Percentiles rank a stretch among this genome's conserved stretches.
Evolutionary conservation across 2,888 invertebrate genomes (phyloP).

Genomic region (Archaeoteleia sp.): DNA sequence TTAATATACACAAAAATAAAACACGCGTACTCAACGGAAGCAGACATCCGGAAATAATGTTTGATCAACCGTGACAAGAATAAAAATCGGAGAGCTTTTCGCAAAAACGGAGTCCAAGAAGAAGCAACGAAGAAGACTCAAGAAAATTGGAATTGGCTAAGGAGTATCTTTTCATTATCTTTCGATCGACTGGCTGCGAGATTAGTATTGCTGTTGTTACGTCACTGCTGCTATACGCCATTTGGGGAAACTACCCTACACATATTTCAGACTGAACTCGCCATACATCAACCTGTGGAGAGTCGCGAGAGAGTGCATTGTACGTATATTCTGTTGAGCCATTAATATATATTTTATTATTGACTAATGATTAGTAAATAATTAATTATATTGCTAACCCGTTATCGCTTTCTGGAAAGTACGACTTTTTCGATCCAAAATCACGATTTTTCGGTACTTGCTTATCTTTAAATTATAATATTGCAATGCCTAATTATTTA

Average conservation of each 20-base stretch:
- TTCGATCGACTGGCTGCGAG: slow-evolving; percentile 2
- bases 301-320: slow-evolving; percentile 76
- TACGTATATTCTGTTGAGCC: slow-evolving; percentile 71
- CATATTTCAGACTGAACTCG: slow-evolving; percentile 65
- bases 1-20: too few relatives aligned
- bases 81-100: slow-evolving; percentile 5
- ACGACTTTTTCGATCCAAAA: too few relatives aligned
- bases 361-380: too few relatives aligned
- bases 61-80: slow-evolving; percentile 7
- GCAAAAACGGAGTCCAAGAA: slow-evolving; percentile 3
- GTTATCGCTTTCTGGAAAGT: too few relatives aligned
- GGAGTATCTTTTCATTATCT: slow-evolving; percentile 6
- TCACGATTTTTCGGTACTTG: too few relatives aligned
- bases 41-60: slow-evolving; percentile 7
- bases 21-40: neutral
- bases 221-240: slow-evolving; percentile 29
- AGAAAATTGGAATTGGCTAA: slow-evolving; percentile 8
- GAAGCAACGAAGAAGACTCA: slow-evolving; percentile 18
- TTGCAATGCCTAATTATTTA: too few relatives aligned
- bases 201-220: slow-evolving; percentile 1
- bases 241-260: slow-evolving; percentile 52
- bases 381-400: too few relatives aligned
- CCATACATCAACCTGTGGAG: slow-evolving; percentile 75
- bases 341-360: too few relatives aligned
- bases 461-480: too few relatives aligned